phyloP scores from a whole-genome alignment of 2,888 invertebrate species.

The Ophioninae sp. region DNA sequence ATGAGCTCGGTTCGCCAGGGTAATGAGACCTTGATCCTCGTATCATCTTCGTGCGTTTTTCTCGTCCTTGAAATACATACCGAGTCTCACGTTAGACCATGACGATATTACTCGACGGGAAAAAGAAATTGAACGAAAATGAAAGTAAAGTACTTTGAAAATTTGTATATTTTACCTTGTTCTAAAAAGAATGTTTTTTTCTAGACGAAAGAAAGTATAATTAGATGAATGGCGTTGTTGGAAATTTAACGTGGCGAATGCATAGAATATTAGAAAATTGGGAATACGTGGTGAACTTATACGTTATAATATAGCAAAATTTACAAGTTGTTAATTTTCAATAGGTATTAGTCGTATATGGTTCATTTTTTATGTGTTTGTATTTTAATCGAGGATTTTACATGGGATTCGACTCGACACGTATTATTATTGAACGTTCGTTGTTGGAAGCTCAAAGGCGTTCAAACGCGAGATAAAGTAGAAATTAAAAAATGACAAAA shows the following conservation, averaged over 20 bases:
- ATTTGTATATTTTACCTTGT: not conserved
- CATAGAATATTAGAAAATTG: not conserved
- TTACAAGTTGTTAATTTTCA: no score
- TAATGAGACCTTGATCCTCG: conserved; percentile 74
- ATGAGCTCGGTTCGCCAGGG: conserved; percentile 76
- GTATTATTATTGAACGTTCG: no score
- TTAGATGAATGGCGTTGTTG: not conserved
- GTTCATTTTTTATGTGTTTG: no score
- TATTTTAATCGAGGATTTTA: no score
- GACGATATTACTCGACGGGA: not conserved
- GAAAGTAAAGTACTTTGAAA: not conserved
- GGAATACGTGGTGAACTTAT: no score
- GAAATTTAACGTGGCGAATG: not conserved
- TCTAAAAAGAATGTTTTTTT: not conserved
- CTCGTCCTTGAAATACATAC: conserved; percentile 53
- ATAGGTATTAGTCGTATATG: no score
- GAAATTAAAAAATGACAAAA: no score
- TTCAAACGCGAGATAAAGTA: no score
- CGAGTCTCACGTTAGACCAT: conserved; percentile 22
- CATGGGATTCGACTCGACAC: no score
- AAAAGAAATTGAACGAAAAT: not conserved
- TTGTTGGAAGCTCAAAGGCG: no score
- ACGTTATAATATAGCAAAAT: no score
- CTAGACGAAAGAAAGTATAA: not conserved
- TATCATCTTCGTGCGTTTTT: conserved; percentile 44